phyloP scores from a whole-genome alignment of 2,888 invertebrate genomes.

The Galeopsomyia nigrocyanea region DNA sequence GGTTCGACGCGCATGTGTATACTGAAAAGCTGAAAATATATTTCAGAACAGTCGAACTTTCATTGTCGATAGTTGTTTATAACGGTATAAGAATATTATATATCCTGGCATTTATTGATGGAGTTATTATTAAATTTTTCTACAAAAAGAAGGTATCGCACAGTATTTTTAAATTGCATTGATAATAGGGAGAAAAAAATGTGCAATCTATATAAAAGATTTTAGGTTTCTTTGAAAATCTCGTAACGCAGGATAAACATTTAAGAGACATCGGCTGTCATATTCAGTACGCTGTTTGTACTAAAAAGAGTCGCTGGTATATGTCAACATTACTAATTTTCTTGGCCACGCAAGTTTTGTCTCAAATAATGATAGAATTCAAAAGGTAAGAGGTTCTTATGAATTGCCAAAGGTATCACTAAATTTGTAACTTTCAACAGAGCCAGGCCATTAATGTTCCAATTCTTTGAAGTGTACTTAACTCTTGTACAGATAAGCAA shows the following conservation, averaged over 20 bases:
- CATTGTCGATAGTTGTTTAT: slow-evolving; percentile 1
- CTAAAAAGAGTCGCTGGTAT: slow-evolving; percentile 1
- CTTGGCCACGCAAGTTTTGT: background rate
- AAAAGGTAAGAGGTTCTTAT: background rate
- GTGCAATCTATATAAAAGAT: slow-evolving; percentile 6
- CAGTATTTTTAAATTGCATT: background rate
- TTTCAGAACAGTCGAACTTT: background rate
- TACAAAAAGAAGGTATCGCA: slow-evolving; percentile 11
- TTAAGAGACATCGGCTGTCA: slow-evolving; percentile 14
- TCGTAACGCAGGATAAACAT: slow-evolving; percentile 17
- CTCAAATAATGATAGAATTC: background rate
- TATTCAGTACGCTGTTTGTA: slow-evolving; percentile 2
- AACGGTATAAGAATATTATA: slow-evolving; percentile 2
- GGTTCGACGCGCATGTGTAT: too few relatives aligned
- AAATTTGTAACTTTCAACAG: too few relatives aligned
- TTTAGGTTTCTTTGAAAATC: background rate
- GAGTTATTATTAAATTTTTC: slow-evolving; percentile 19
- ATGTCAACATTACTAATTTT: background rate
- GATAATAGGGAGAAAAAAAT: background rate
- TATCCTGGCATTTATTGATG: slow-evolving; percentile 10
- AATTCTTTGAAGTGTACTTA: slow-evolving; percentile 9
- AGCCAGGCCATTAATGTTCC: background rate
- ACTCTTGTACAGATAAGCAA: slow-evolving; percentile 15
- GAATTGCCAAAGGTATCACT: background rate
- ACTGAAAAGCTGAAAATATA: too few relatives aligned